Evolutionary conservation across 2,888 invertebrate species (phyloP).

Genomic region (Philereme transversata): DNA sequence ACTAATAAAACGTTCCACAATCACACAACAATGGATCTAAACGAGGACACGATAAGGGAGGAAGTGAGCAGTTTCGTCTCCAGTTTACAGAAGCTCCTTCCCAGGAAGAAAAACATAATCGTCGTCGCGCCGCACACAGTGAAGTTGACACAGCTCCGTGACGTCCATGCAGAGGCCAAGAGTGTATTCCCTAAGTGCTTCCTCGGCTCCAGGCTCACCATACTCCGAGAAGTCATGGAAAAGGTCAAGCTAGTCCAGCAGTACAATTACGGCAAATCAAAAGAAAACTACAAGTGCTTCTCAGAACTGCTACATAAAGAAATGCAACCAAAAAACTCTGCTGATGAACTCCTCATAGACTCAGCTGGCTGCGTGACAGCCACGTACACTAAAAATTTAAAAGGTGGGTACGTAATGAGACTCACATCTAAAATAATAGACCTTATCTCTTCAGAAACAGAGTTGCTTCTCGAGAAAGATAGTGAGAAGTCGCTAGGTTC

Average conservation of each 20-base stretch:
- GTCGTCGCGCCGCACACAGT: constrained; percentile 53
- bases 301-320: constrained; percentile 70
- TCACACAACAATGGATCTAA: constrained; percentile 69
- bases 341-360: constrained; percentile 67
- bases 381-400: constrained; percentile 62
- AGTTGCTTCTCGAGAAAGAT: constrained; percentile 66
- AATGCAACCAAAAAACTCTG: constrained; percentile 57
- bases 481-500: constrained; percentile 60
- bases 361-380: constrained; percentile 72
- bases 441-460: constrained; percentile 72
- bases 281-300: constrained; percentile 65
- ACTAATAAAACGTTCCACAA: constrained; percentile 56
- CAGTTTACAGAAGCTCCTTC: constrained; percentile 67
- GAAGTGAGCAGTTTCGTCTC: constrained; percentile 69
- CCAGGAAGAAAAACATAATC: constrained; percentile 68
- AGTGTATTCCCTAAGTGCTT: constrained; percentile 74
- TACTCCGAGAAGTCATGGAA: constrained; percentile 67
- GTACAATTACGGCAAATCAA: constrained; percentile 70
- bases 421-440: constrained; percentile 72
- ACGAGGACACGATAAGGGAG: constrained; percentile 68
- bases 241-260: constrained; percentile 72
- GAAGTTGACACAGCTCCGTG: constrained; percentile 59
- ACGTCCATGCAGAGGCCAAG: constrained; percentile 73
- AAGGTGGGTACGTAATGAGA: constrained; percentile 62
- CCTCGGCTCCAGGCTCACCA: constrained; percentile 66